A percentile compares a stretch with the other conserved stretches of the same genome.
Conservation (phyloP, 1,140 invertebrate genomes). For the Zophobas morio region DNA sequence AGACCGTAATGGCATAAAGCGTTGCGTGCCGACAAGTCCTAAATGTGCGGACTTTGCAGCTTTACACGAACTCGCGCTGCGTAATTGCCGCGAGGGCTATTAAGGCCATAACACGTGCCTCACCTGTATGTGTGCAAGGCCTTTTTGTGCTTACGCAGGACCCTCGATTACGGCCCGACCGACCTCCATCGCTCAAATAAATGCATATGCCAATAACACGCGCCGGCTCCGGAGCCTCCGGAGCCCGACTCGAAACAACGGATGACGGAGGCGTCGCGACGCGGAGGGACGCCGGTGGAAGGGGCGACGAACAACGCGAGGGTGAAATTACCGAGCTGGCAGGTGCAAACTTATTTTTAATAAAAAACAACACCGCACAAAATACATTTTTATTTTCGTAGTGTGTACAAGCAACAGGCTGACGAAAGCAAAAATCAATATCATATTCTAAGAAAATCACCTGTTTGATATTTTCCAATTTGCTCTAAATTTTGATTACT, state of each 20-base stretch:
- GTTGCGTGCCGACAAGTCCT: slow-evolving; percentile 18
- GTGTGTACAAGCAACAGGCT: no score
- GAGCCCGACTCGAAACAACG: neutral
- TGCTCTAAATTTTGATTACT: no score
- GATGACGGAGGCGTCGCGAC: no score
- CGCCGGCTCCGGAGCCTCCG: neutral
- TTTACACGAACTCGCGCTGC: slow-evolving; percentile 13
- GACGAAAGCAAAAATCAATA: no score
- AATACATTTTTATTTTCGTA: no score
- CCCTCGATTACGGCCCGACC: neutral
- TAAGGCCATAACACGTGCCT: slow-evolving; percentile 35
- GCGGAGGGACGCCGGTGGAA: no score
- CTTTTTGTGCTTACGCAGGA: slow-evolving; percentile 37
- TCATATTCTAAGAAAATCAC: no score
- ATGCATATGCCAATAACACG: slow-evolving; percentile 27
- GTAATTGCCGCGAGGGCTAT: slow-evolving; percentile 3
- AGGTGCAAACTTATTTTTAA: no score
- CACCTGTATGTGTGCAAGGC: slow-evolving; percentile 13
- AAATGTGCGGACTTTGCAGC: slow-evolving; percentile 35
- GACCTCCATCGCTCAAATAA: slow-evolving; percentile 19
- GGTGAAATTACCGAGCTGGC: no score
- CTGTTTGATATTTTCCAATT: no score
- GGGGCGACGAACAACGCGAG: no score
- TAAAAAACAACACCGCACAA: no score
- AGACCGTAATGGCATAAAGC: slow-evolving; percentile 6